phyloP scores from a whole-genome alignment of 2,888 invertebrate genomes.

The Andrena bucephala region DNA sequence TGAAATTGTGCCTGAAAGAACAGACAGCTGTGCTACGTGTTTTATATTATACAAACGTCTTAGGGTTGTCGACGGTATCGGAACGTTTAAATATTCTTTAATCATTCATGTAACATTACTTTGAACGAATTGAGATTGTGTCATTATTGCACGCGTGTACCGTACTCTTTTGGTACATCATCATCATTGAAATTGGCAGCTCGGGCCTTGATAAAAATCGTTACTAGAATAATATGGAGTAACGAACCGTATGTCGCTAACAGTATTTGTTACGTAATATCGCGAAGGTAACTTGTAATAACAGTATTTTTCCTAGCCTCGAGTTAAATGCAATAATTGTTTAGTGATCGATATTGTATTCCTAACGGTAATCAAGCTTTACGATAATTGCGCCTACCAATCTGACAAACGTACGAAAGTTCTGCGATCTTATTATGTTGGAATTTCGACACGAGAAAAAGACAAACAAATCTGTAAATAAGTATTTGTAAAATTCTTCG shows the following conservation, averaged over 20 bases:
- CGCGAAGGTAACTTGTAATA: slow-evolving; percentile 48
- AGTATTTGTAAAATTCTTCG: slow-evolving; percentile 44
- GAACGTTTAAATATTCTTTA: slow-evolving; percentile 18
- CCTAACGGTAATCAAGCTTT: slow-evolving; percentile 52
- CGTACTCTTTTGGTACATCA: slow-evolving; percentile 12
- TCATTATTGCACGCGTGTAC: neutral
- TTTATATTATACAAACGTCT: slow-evolving; percentile 28
- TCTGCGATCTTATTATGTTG: slow-evolving; percentile 13
- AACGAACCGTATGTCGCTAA: slow-evolving; percentile 57
- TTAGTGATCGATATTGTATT: slow-evolving; percentile 40
- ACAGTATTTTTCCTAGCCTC: slow-evolving; percentile 61
- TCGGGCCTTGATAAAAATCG: slow-evolving; percentile 21
- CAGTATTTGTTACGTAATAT: slow-evolving; percentile 62
- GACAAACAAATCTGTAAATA: slow-evolving; percentile 62
- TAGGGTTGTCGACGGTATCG: slow-evolving; percentile 34
- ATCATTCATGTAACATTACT: neutral
- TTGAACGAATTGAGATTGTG: neutral
- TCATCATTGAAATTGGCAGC: slow-evolving; percentile 13
- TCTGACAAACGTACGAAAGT: neutral
- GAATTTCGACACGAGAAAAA: slow-evolving; percentile 31
- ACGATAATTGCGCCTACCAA: slow-evolving; percentile 29
- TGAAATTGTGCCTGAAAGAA: slow-evolving; percentile 42
- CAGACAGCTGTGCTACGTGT: slow-evolving; percentile 48
- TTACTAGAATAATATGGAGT: slow-evolving; percentile 46
- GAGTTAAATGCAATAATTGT: slow-evolving; percentile 43